These are phyloP conservation scores for Sialis lutaria DNA, from an alignment of 2,888 invertebrate species.

Conservation along the genomic window DNA sequence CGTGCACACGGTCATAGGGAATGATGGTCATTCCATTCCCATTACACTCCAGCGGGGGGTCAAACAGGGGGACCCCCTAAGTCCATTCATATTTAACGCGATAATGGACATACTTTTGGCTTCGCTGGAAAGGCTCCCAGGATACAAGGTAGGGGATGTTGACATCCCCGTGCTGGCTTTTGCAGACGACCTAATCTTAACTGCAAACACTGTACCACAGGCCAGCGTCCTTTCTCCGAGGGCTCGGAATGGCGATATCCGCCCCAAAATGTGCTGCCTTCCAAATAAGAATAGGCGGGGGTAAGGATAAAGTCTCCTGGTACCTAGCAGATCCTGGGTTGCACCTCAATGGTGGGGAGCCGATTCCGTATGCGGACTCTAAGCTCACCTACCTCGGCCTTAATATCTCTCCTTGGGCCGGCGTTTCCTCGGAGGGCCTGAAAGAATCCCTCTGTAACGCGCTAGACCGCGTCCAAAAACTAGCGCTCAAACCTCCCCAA, in stretches of 20 bases:
- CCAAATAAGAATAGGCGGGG: background rate
- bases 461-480: conserved; percentile 12
- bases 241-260: no score
- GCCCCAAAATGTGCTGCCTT: background rate
- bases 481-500: conserved; percentile 21
- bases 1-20: conserved; percentile 15
- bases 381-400: no score
- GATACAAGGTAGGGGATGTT: conserved; percentile 9
- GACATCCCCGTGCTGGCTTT: conserved; percentile 18
- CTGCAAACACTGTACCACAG: conserved; percentile 16
- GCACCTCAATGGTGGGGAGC: no score
- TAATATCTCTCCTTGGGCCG: no score
- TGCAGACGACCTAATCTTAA: conserved; percentile 21
- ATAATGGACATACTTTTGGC: conserved; percentile 15
- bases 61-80: conserved; percentile 21
- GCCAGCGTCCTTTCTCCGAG: conserved; percentile 12
- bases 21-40: conserved; percentile 7
- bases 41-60: conserved; percentile 19
- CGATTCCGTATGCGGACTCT: no score
- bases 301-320: conserved; percentile 14
- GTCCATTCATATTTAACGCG: conserved; percentile 21
- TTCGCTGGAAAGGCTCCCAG: conserved; percentile 12
- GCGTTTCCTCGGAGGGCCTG: no score
- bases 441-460: no score
- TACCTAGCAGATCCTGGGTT: conserved; percentile 13